Evolutionary conservation across 2,113 vertebrate species (phyloP), one percentile per base, ranked within the genome.

Genomic region (Nettapus auritus): DNA sequence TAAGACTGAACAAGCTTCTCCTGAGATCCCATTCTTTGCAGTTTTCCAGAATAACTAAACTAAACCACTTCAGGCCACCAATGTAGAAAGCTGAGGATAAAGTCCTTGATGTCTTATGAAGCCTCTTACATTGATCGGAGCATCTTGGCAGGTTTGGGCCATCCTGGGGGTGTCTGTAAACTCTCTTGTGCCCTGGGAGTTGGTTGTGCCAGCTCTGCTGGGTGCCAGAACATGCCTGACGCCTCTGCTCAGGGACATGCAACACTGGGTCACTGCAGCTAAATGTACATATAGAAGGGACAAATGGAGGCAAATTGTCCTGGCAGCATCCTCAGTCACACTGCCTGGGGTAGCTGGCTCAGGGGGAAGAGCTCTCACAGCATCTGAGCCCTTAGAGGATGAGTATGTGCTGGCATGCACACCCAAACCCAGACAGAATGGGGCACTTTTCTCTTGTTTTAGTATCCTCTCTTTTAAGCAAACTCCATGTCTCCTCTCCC

Each of bases 31-130:
- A 21, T 66, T 44, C 63, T 44, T 44, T 33, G 63, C 11, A 6
- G 44, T 66, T 66, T 42, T 66, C 38, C 63, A 33, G 19, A 20
- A 40, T 31, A 29, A 18, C 44, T 66, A 44, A 66, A 44, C 28
- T 66, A 31, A 66, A 31, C 63, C 48, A 11, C 69, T 38, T 26
- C n/a, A 38, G 34, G 19, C 8, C 19, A 20, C n/a, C 34, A 36
- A 42, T 13, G 13, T 23, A 6, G 29, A 55, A 9, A 0, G 0
- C 26, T 25, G 23, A 53, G 26, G 34, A 71, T 38, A 29, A 52
- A 71, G 69, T 5, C 69, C 50, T 36, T 16, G 50, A 71, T 36
- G 48, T 16, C 26, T 38, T 26, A 21, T 71, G 36, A 71, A 38
- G 34, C 20, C 69, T 53, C 69, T 38, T 53, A 15, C 28, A 29